Base-by-base conservation (phyloP, 37 sponge, comb jelly and placozoan species). In the Theonella swinhoei region DNA sequence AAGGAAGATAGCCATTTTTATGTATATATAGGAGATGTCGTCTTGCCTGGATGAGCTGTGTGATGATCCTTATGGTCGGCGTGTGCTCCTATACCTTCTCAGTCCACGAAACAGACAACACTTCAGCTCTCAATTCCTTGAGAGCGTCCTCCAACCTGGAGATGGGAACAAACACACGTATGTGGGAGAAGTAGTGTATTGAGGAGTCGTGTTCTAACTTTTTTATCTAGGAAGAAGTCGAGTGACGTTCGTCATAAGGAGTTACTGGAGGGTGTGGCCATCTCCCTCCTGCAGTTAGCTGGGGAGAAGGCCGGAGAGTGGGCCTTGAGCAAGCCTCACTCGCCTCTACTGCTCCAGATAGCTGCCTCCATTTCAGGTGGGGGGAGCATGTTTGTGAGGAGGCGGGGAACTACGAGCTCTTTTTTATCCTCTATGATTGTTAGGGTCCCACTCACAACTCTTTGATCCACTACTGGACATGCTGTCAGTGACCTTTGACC, bases 31-130 rank as follows among this genome's bases (percentile, higher is more conserved):
- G 94, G 96, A 96, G 72, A 75, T 96, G 22, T 47, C 28, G 28
- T 77, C 64, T 1, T 54, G 47, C 19, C 64, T 98, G 31, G 88
- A 87, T 37, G 94, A 91, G 40, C 42, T 95, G 29, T 54, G 74
- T 36, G 75, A 47, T 33, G 35, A 89, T 40, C 83, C 37, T 7
- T 65, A 64, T 81, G 98, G 96, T 1, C 80, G 95, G n/a, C 60
- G 95, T 3, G 77, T 98, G 28, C 68, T 95, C 11, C 86, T 94
- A 42, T 98, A 98, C 62, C 74, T 98, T 29, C 83, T 98, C 24
- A 71, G 70, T 39, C 92, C 96, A 29, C 86, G 98, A 8, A 39
- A 35, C 58, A 70, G 80, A 11, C 71, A 41, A 24, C 84, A 88
- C 67, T 95, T 93, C 83, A 86, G 82, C 30, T 87, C 91, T 32